Base-by-base conservation (phyloP, 2,888 invertebrate species). In the Philereme vetulata region DNA sequence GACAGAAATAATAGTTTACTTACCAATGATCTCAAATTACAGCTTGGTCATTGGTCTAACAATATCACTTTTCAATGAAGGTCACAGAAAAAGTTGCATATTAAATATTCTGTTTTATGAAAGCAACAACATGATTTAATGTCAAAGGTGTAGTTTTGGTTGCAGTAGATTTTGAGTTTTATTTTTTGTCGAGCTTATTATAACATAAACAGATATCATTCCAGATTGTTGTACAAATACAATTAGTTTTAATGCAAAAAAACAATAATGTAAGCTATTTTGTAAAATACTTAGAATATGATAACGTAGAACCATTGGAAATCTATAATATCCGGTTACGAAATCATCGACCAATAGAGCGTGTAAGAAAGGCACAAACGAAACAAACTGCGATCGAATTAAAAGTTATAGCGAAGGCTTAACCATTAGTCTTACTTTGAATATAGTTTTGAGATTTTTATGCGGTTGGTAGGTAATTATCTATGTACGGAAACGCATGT, bases 311-410 rank as follows among this genome's bases (percentile, higher is more conserved):
- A 55, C 60, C 48, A 61, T 77, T 78, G 72, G 76, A 77, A 82
- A 83, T 79, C 80, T 74, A 78, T 77, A 79, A 76, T 74, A 80
- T 80, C 79, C 81, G 82, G 78, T 87, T 86, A 82, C 80, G 80
- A 84, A 81, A 83, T 77, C 60, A 73, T 72, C 65, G 72, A 59
- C 71, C 80, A 81, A 85, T 89, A 76, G 82, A 86, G 81, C 88
- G 81, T 82, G 74, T 73, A 84, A 72, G 76, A 81, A 76, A 75
- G 72, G 74, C 68, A 64, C 56, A 64, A 60, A 52, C 6, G 49
- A 65, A 59, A 56, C 53, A 43, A 60, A 61, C 44, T 65, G 48
- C 64, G 69, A 74, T 68, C 55, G 51, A 48, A 64, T 53, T 53
- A 36, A 54, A 45, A 60, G 44, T 65, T 48, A 53, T 53, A 61